Conservation (phyloP, 2,888 invertebrate species). For the Sinohyriopsis cumingii region DNA sequence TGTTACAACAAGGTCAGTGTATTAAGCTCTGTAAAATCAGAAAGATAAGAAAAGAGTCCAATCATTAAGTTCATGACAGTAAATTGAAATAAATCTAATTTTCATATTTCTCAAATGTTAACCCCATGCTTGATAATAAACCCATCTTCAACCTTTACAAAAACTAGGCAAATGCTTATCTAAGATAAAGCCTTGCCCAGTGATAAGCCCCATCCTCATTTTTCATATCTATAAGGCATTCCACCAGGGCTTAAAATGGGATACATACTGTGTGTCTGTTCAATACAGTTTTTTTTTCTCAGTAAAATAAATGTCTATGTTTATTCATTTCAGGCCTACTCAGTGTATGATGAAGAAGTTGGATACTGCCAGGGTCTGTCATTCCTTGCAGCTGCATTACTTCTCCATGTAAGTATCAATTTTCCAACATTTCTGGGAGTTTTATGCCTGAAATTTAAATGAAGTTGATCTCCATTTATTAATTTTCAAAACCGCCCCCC, state of each 20-base stretch:
- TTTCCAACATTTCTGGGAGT: neutral
- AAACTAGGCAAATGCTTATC: no score
- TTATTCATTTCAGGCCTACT: constrained; percentile 83
- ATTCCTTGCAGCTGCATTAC: constrained; percentile 95
- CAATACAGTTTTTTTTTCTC: neutral
- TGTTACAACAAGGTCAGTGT: no score
- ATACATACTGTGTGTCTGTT: neutral
- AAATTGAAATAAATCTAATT: no score
- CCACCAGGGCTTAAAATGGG: neutral
- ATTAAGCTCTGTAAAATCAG: no score
- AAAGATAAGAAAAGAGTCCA: no score
- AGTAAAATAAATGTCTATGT: neutral
- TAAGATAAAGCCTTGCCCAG: no score
- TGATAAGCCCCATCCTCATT: no score
- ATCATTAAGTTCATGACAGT: no score
- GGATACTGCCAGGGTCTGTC: constrained; percentile 99
- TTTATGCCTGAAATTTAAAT: neutral
- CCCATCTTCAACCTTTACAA: no score
- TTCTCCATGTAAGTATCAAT: constrained; percentile 87
- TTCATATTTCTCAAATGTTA: no score
- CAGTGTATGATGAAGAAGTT: constrained; percentile 96
- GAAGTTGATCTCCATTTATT: neutral
- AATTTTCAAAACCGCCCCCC: neutral
- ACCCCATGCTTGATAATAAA: no score
- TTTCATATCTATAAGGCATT: no score